Conservation (phyloP, 2,113 vertebrate species). For the Lagopus muta region DNA sequence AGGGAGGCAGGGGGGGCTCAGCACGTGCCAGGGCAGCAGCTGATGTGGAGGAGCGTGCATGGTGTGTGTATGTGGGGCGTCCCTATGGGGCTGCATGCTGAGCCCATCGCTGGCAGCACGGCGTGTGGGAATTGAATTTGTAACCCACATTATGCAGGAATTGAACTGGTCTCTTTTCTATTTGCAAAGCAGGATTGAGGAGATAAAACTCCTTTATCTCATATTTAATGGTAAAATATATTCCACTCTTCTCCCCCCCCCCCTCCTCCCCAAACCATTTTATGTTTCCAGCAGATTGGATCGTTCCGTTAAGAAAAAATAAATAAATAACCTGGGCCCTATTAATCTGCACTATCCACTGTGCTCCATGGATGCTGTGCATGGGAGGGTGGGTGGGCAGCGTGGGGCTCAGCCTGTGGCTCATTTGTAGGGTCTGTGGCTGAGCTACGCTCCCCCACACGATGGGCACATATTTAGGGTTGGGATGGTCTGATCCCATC, state of each 20-base stretch:
- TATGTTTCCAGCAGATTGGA: slow-evolving; percentile 63
- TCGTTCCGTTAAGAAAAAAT: background rate
- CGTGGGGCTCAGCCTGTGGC: background rate
- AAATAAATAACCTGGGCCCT: background rate
- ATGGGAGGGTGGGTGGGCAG: fast-evolving
- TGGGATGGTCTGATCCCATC: background rate
- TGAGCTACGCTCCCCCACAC: background rate
- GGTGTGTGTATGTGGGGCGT: fast-evolving
- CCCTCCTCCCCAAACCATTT: slow-evolving; percentile 17
- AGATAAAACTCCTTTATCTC: slow-evolving; percentile 72
- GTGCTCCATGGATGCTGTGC: background rate
- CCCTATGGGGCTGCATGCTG: background rate
- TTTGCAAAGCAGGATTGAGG: slow-evolving; percentile 64
- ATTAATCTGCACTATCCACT: background rate
- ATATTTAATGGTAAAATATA: slow-evolving; percentile 61
- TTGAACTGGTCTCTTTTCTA: slow-evolving; percentile 59
- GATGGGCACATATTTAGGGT: background rate
- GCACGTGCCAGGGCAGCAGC: fast-evolving
- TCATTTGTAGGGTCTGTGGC: background rate
- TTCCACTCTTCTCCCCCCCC: background rate
- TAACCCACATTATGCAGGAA: slow-evolving; percentile 60
- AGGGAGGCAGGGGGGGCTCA: background rate
- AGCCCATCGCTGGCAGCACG: background rate
- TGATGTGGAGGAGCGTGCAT: fast-evolving
- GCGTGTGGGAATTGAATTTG: slow-evolving; percentile 53